Evolutionary conservation across 2,113 vertebrate species (phyloP).

Genomic region (Colistium nudipinnis): DNA sequence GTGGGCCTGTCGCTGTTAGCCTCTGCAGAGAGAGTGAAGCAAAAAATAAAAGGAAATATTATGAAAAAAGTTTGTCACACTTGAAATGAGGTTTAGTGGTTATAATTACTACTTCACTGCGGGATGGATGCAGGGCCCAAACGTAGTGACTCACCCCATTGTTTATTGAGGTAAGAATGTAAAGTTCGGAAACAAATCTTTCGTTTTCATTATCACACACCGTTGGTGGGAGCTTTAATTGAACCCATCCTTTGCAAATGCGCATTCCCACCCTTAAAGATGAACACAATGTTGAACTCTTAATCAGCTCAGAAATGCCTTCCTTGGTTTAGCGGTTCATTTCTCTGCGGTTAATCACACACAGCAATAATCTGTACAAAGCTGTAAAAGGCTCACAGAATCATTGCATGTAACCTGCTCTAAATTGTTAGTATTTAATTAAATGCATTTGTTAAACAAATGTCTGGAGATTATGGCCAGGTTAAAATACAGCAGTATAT

Average conservation of each 20-base stretch:
- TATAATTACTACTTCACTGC: background rate
- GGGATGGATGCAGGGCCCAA: background rate
- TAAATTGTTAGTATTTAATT: too few relatives aligned
- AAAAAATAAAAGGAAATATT: too few relatives aligned
- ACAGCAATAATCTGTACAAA: background rate
- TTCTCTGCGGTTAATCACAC: too few relatives aligned
- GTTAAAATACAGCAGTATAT: background rate
- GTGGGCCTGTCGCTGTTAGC: too few relatives aligned
- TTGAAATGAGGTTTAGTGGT: background rate
- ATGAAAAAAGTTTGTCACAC: background rate
- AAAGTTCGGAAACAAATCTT: background rate
- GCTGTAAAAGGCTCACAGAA: background rate
- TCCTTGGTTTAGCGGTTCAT: background rate
- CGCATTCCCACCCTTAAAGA: background rate
- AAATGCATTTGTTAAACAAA: too few relatives aligned
- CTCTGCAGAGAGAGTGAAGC: too few relatives aligned
- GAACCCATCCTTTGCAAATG: background rate
- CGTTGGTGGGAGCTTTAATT: background rate
- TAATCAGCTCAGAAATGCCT: background rate
- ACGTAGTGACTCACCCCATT: background rate
- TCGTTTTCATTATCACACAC: constrained; percentile 1
- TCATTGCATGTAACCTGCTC: background rate
- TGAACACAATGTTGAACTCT: background rate
- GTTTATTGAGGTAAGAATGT: constrained; percentile 10
- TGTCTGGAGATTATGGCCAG: background rate